phyloP scores from a whole-genome alignment of 2,113 vertebrate genomes.

The Gambusia holbrooki region DNA sequence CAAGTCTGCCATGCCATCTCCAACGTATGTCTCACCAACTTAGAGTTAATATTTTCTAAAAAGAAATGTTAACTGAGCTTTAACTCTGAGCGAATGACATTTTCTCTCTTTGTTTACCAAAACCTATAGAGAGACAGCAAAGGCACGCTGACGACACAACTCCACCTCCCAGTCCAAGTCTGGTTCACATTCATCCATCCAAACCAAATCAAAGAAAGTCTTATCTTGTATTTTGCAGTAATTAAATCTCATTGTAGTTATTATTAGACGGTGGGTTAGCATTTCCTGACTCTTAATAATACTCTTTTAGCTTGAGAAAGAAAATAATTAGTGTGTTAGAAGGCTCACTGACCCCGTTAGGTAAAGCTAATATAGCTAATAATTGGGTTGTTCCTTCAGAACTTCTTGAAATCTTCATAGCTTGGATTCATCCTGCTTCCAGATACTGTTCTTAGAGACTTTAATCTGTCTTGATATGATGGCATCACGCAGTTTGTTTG shows the following conservation, averaged over 20 bases:
- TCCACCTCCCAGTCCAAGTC: constrained; percentile 10
- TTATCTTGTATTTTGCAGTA: constrained; percentile 39
- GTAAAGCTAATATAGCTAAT: background rate
- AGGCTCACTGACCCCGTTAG: background rate
- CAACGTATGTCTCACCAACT: background rate
- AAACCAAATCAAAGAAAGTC: constrained; percentile 23
- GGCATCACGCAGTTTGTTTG: too few species aligned
- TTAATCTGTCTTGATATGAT: background rate
- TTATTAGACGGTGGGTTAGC: constrained; percentile 48
- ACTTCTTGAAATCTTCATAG: background rate
- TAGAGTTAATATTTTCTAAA: constrained; percentile 1
- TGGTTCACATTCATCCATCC: constrained; percentile 26
- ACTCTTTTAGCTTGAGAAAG: constrained; percentile 12
- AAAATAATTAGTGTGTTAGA: background rate
- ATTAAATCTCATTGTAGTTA: constrained; percentile 46
- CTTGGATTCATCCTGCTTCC: background rate
- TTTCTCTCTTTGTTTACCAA: constrained; percentile 50
- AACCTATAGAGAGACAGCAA: constrained; percentile 43
- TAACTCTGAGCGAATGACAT: constrained; percentile 9
- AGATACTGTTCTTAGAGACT: background rate
- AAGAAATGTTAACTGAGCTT: constrained; percentile 21
- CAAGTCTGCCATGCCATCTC: constrained; percentile 6
- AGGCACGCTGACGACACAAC: constrained; percentile 34
- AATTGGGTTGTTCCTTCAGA: background rate
- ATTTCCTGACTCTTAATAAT: constrained; percentile 29